These are phyloP conservation scores for Eupithecia dodoneata DNA, from an alignment of 2,888 invertebrate genomes.

Conservation along the genomic window DNA sequence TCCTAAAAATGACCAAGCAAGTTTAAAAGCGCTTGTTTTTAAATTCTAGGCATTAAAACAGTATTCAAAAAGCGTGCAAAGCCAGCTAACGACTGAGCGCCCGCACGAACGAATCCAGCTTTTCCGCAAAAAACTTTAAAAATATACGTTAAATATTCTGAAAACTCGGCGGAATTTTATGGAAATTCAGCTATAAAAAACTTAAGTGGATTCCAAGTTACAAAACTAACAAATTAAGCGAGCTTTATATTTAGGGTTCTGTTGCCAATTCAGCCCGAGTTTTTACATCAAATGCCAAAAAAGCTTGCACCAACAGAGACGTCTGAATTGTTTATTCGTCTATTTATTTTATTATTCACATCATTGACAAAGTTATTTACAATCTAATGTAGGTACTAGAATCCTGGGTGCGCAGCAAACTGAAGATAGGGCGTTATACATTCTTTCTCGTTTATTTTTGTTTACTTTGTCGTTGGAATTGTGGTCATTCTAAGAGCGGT, in stretches of 20 bases:
- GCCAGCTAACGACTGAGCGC: conserved; percentile 28
- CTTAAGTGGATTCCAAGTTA: conserved; percentile 22
- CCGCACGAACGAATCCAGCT: conserved; percentile 24
- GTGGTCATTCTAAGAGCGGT: no score
- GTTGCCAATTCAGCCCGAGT: neutral
- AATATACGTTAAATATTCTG: conserved; percentile 24
- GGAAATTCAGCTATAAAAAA: conserved; percentile 32
- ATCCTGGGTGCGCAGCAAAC: neutral
- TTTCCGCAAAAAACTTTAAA: conserved; percentile 27
- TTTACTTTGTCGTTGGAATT: no score
- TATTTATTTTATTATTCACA: neutral
- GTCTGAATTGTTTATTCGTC: no score
- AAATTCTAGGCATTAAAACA: neutral
- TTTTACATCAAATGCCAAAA: neutral
- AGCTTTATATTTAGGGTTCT: conserved; percentile 1
- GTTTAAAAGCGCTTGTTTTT: neutral
- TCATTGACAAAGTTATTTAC: neutral
- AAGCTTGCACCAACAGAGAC: neutral
- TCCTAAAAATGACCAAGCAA: conserved; percentile 5
- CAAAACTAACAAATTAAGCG: conserved; percentile 35
- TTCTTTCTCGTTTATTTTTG: neutral
- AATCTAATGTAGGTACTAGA: neutral
- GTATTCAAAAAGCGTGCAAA: conserved; percentile 27
- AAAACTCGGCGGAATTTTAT: conserved; percentile 32
- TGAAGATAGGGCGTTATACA: neutral